Evolutionary conservation across 2,888 invertebrate species (phyloP).

Genomic region (Phortica okadai): DNA sequence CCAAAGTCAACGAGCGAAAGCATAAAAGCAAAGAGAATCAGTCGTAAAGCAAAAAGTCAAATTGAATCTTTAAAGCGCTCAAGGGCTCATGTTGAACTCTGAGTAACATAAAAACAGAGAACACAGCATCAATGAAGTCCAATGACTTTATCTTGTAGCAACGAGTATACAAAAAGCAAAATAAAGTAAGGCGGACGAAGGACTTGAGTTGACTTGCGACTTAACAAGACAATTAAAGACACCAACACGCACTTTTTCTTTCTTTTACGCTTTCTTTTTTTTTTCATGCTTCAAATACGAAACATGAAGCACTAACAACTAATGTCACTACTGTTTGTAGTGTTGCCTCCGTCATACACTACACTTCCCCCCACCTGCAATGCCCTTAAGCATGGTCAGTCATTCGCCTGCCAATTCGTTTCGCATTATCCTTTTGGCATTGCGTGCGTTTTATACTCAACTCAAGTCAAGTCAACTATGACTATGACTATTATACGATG

Average conservation of each 20-base stretch:
- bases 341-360: background rate
- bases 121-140: conserved; percentile 12
- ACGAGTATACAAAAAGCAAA: background rate
- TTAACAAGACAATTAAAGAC: conserved; percentile 39
- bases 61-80: conserved; percentile 39
- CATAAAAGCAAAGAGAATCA: background rate
- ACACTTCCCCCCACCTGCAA: background rate
- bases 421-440: conserved; percentile 27
- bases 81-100: conserved; percentile 1
- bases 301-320: background rate
- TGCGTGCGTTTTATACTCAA: conserved; percentile 26
- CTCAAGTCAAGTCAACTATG: background rate
- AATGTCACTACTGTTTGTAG: background rate
- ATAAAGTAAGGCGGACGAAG: background rate
- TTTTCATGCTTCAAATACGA: conserved; percentile 2
- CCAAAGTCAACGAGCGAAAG: background rate
- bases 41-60: conserved; percentile 33
- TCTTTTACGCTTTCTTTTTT: no score
- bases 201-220: conserved; percentile 8
- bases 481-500: background rate
- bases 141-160: background rate
- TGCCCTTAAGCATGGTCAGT: background rate
- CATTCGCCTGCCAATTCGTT: conserved; percentile 28
- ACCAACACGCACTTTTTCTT: conserved; percentile 25
- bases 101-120: background rate